Conservation (phyloP, 2,888 invertebrate genomes). For the Macaria liturata region DNA sequence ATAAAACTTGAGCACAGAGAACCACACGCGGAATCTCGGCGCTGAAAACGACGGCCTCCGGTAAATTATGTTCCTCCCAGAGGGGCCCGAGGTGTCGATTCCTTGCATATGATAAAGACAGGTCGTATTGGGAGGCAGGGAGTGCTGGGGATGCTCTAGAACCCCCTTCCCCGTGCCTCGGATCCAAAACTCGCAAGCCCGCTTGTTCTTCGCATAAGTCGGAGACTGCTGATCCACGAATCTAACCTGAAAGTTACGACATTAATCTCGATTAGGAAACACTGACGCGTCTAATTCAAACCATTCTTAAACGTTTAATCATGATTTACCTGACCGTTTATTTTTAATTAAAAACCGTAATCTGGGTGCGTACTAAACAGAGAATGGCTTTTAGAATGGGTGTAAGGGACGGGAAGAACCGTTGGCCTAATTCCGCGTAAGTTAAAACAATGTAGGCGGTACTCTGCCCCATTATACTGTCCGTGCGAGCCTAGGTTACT, state of each 20-base stretch:
- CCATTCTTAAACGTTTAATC: constrained; percentile 5
- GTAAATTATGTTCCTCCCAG: constrained; percentile 81
- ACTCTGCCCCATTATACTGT: constrained; percentile 62
- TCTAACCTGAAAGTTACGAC: constrained; percentile 84
- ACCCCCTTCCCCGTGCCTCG: constrained; percentile 91
- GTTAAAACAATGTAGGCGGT: constrained; percentile 64
- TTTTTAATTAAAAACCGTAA: constrained; percentile 16
- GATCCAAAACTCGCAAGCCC: constrained; percentile 93
- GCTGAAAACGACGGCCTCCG: constrained; percentile 83
- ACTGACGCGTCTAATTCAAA: constrained; percentile 4
- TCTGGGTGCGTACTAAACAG: constrained; percentile 9
- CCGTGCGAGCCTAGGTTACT: constrained; percentile 63
- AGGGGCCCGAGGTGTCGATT: constrained; percentile 84
- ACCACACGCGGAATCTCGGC: constrained; percentile 92
- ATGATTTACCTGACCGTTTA: constrained; percentile 25
- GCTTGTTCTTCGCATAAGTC: constrained; percentile 92
- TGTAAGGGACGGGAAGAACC: constrained; percentile 37
- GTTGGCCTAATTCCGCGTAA: constrained; percentile 58
- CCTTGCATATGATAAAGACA: constrained; percentile 92
- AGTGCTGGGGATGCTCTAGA: constrained; percentile 92
- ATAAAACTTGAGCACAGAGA: constrained; percentile 93
- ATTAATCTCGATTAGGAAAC: constrained; percentile 19
- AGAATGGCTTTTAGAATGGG: constrained; percentile 19
- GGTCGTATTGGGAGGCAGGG: constrained; percentile 93
- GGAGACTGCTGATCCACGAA: constrained; percentile 93